Evolutionary conservation across 2,888 invertebrate genomes (phyloP), one percentile per base, ranked within the genome.

Genomic region (Zeuzera pyrina): DNA sequence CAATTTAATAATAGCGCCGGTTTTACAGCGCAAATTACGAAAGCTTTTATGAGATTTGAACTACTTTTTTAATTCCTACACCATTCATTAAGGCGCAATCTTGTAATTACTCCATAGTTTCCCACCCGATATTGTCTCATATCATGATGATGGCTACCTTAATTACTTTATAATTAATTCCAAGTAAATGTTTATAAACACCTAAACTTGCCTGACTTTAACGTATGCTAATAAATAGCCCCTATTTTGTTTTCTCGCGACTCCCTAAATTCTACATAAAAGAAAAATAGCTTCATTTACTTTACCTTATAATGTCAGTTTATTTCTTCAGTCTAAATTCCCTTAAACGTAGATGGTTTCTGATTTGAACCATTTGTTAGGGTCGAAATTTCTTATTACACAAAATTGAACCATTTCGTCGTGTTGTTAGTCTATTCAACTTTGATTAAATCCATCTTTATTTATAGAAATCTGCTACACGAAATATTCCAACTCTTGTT

Each of bases 391-490:
- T 55, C 49, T 52, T 53, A 53, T 49, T 52, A 53, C 46, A 42
- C 42, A 43, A 47, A 48, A 54, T 58, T 49, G 51, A 50, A 49
- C 42, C 40, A 39, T n/a, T n/a, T n/a, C n/a, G 43, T 41, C 47
- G 31, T 35, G 38, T 45, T 54, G 43, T 51, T 58, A 56, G 58
- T 57, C 41, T 52, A 50, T 59, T 53, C 50, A 54, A 56, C 50
- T 61, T 60, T 56, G 52, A 62, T 64, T 54, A 52, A 56, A 56
- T 60, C 57, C 51, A 52, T 53, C 49, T 53, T 57, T 49, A 51
- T 47, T 49, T 47, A 52, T 52, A 55, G 45, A 46, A 12, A 13
- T 25, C 25, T 10, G 42, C 29, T 32, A 37, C 31, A 38, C 33
- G 36, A 33, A 31, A 36, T 37, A 33, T 42, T 40, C 34, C 42